Base-by-base conservation (phyloP, 2,888 invertebrate species). In the Rhodophaea formosa region DNA sequence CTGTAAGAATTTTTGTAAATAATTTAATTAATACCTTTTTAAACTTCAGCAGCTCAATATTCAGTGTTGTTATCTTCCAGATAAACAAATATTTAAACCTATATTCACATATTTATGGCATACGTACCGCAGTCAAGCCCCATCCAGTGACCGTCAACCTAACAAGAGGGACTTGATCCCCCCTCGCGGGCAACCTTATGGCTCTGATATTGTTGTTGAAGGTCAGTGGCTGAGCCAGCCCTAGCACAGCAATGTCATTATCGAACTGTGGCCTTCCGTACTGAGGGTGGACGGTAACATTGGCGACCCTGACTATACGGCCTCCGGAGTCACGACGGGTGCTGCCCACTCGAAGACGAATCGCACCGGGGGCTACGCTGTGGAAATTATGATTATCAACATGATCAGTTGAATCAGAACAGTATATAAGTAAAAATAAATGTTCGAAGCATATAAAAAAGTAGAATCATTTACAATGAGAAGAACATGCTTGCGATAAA, bases 91-190 rank as follows among this genome's bases (percentile, higher is more conserved):
- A 23, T 23, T 10, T 12, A 12, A 8, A 10, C 12, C 8, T 10
- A 10, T 0, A 35, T 7, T 2, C 12, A 0, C 8, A 8, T 32
- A 32, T 32, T 12, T 12, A 35, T 0, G 12, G 23, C 0, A 59
- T 63, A 80, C 84, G 82, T 62, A 92, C 92, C 63, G 85, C 87
- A 57, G 90, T 89, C 0, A 89, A 69, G 0, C 92, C 92, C 92
- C 92, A 92, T 1, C 92, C 92, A 0, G 90, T 87, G 0, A 91
- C 88, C 7, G 89, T 88, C 0, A 92, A 70, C 54, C 88, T 70
- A 0, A 88, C 88, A 0, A 90, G 69, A 0, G 92, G 91, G 7
- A 92, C 84, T 0, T 75, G 66, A 62, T 87, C 84, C 0, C 84
- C 65, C 0, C 72, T 69, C 62, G 69, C 71, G 0, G 92, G 91